These are phyloP conservation scores for Octopus sinensis DNA, from an alignment of 1,140 invertebrate species.

Conservation along the genomic window DNA sequence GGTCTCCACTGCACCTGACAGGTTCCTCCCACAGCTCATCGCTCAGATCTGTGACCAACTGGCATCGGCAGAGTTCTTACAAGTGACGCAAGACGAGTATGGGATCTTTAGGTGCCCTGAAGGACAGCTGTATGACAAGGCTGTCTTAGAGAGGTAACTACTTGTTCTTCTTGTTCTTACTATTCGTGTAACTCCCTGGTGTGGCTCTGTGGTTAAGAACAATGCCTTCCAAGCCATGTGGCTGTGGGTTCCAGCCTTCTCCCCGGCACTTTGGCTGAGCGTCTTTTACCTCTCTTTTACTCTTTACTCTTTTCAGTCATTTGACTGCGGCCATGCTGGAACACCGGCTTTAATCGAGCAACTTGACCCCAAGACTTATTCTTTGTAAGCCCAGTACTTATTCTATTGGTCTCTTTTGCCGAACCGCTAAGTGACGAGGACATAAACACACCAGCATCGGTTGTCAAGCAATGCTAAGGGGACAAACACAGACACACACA, in stretches of 20 bases:
- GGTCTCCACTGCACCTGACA: constrained; percentile 65
- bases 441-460: too few relatives aligned
- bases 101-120: constrained; percentile 84
- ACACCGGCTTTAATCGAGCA: too few relatives aligned
- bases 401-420: too few relatives aligned
- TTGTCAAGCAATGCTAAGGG: too few relatives aligned
- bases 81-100: constrained; percentile 81
- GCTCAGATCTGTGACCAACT: constrained; percentile 63
- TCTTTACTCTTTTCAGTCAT: too few relatives aligned
- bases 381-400: too few relatives aligned
- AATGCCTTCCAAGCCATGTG: background rate
- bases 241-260: background rate
- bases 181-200: background rate
- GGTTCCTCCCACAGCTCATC: constrained; percentile 66
- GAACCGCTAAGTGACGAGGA: too few relatives aligned
- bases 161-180: constrained; percentile 15
- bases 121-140: constrained; percentile 87
- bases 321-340: too few relatives aligned
- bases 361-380: too few relatives aligned
- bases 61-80: constrained; percentile 67
- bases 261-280: background rate
- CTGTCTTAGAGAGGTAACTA: constrained; percentile 75
- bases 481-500: too few relatives aligned
- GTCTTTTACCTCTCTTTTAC: background rate
- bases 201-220: background rate